Base-by-base conservation (phyloP, 2,888 invertebrate genomes). In the Iphiclides podalirius region DNA sequence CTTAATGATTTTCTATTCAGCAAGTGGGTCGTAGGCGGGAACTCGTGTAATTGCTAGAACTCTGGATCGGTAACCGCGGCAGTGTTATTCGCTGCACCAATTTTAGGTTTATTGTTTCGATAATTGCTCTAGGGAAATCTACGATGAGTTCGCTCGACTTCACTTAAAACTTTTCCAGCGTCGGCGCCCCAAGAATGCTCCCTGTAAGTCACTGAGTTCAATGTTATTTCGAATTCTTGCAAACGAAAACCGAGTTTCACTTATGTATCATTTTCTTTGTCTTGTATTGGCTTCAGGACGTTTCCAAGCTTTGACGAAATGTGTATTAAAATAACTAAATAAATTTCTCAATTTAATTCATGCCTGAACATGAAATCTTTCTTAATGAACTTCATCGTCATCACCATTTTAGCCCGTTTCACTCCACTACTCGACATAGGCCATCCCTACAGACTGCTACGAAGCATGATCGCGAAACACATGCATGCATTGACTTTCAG, bases 51-150 rank as follows among this genome's bases (percentile, higher is more conserved):
- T 81, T 81, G 78, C 73, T 73, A 74, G 75, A 77, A 82, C 72
- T 76, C 73, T 70, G 64, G 79, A 78, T 78, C 75, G 67, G 79
- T 78, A 78, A 79, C 82, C 79, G 74, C 76, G 67, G 62, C 63
- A 64, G 68, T 71, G 67, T 69, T 69, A 73, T 67, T 70, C 67
- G 64, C 71, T 75, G 79, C 78, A 73, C 77, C 74, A 85, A 84
- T 85, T 86, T 83, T 76, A 80, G 75, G 72, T 83, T 84, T 80
- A 86, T 87, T 86, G 86, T 87, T 82, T 82, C 79, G 68, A 78
- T 85, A 86, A 87, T 85, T 85, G 78, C 82, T 84, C 75, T 61
- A 70, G 75, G 75, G 71, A 76, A 75, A 75, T 75, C 68, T 63
- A 58, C 66, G 68, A 64, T 58, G 67, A 65, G 60, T 72, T 68